Evolutionary conservation across 2,888 invertebrate genomes (phyloP), one percentile per base, ranked within the genome.

Genomic region (Nephrocerus scutellatus): DNA sequence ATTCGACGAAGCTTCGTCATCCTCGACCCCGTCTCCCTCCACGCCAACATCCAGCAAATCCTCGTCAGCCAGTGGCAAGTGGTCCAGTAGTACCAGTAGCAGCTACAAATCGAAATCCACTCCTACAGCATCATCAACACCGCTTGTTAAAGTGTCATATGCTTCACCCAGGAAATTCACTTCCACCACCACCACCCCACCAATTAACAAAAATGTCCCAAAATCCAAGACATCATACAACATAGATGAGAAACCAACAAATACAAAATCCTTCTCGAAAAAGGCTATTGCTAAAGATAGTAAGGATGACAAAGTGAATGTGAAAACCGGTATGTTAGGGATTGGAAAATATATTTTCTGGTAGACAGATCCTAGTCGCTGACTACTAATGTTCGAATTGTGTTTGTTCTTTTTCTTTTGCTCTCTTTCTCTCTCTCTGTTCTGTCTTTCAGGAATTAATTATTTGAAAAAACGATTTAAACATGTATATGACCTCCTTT

Each of bases 281-380:
- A 65, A 71, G 68, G 56, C 63, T 68, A 49, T 63, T 66, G 42
- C 56, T 60, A 50, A 70, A 67, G 68, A 67, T 63, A 53, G 67
- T 52, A 77, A 75, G 49, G 55, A 49, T 46, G 59, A 59, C 3
- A 64, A 63, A 56, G 56, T 60, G 54, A 68, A 65, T 57, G 61
- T 65, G 43, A 66, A 68, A 63, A 84, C 82, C 73, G 84, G 85
- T 79, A 82, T 82, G 79, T 82, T 83, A 72, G 84, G 82, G 72
- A 79, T 80, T 74, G 84, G 83, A 74, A 85, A 85, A 74, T 79
- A 76, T 79, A 77, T 78, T 71, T 82, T 82, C 80, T 84, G 82
- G 82, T 82, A 81, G 81, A 80, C 77, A 75, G 44, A 13, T 6
- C 12, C 29, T 29, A 7, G 18, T 30, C 35, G 24, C 8, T 24